These are phyloP conservation scores for Poecilia picta DNA, from an alignment of 2,797 vertebrate genomes.

Conservation along the genomic window DNA sequence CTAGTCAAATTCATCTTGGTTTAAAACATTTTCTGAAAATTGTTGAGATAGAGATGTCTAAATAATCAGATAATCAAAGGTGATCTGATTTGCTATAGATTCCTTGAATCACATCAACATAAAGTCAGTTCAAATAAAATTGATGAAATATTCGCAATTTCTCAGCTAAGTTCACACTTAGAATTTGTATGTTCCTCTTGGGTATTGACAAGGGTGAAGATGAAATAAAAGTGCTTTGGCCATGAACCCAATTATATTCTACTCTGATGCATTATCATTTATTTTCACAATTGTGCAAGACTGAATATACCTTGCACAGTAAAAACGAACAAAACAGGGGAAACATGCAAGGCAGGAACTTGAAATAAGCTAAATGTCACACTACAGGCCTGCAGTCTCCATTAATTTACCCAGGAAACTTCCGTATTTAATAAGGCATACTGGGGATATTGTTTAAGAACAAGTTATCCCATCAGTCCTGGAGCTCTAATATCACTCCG, in stretches of 20 bases:
- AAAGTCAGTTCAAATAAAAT: background rate
- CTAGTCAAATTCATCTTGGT: background rate
- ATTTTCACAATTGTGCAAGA: background rate
- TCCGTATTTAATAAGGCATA: constrained; percentile 4
- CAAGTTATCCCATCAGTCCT: constrained; percentile 8
- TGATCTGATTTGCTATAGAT: background rate
- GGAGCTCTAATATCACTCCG: constrained; percentile 9
- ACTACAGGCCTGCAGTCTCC: background rate
- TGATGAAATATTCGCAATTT: background rate
- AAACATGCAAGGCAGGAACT: background rate
- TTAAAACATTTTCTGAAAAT: background rate
- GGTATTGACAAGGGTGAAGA: background rate
- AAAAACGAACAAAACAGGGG: background rate
- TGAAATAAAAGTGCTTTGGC: constrained; percentile 1
- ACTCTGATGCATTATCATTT: background rate
- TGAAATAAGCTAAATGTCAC: constrained; percentile 11
- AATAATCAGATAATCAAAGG: background rate
- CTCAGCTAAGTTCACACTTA: background rate
- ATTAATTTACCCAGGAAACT: constrained; percentile 15
- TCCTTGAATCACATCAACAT: background rate
- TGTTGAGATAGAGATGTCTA: background rate
- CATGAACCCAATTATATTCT: background rate
- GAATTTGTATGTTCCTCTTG: background rate
- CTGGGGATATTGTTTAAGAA: constrained; percentile 19
- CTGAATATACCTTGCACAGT: background rate